These are phyloP conservation scores for Aproaerema taeniolella DNA, from an alignment of 2,888 invertebrate genomes.

Conservation along the genomic window DNA sequence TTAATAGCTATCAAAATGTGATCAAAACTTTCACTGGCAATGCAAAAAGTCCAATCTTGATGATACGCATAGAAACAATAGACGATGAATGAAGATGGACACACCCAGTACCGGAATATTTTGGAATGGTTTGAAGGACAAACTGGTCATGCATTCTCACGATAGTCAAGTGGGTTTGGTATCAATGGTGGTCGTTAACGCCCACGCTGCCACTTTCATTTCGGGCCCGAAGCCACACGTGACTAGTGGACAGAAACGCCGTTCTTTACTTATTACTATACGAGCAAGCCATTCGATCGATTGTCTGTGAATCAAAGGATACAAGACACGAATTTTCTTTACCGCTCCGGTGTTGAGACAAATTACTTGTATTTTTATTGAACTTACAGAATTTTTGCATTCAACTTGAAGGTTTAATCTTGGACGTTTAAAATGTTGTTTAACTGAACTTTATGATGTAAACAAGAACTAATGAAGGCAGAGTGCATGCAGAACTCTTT, in stretches of 20 bases:
- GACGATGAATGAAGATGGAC: constrained; percentile 4
- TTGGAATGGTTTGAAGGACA: constrained; percentile 25
- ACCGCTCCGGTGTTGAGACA: no score
- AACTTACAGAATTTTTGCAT: neutral
- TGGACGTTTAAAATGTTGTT: neutral
- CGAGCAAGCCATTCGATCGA: no score
- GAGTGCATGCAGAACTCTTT: no score
- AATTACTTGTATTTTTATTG: no score
- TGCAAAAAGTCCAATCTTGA: constrained; percentile 8
- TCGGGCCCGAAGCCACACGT: constrained; percentile 57
- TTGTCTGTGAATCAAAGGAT: constrained; percentile 18
- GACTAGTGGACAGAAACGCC: constrained; percentile 48
- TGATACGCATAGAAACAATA: constrained; percentile 6
- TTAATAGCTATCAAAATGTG: constrained; percentile 8
- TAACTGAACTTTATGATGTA: no score
- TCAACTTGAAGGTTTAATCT: neutral
- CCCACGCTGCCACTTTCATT: constrained; percentile 70
- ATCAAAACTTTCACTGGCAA: constrained; percentile 9
- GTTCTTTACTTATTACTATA: constrained; percentile 45
- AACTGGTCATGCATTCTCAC: constrained; percentile 51
- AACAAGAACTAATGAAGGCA: no score
- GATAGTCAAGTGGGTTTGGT: constrained; percentile 40
- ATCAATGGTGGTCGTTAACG: constrained; percentile 35
- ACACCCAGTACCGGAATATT: constrained; percentile 12
- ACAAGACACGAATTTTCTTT: no score